These are phyloP conservation scores for Sitophilus oryzae DNA, from an alignment of 1,140 invertebrate genomes.

Conservation along the genomic window DNA sequence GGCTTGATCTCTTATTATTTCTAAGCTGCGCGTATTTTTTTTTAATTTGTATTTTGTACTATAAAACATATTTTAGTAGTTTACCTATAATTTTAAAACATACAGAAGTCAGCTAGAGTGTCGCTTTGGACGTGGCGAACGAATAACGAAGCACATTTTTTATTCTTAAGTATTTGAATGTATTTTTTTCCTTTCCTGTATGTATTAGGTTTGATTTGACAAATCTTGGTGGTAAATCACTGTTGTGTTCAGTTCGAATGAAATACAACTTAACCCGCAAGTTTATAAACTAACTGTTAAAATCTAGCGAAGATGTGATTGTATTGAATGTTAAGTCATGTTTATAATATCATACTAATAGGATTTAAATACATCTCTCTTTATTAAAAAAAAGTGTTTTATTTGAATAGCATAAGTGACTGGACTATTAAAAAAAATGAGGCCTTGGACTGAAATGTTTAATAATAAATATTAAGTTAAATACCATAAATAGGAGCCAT, in stretches of 20 bases:
- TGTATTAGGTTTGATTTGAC: slow-evolving; percentile 5
- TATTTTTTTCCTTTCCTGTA: too few relatives aligned
- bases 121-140: not conserved
- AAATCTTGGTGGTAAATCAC: slow-evolving; percentile 2
- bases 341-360: slow-evolving; percentile 40
- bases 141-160: not conserved
- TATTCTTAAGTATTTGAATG: not conserved
- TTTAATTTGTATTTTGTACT: slow-evolving; percentile 3
- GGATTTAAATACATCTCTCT: slow-evolving; percentile 39
- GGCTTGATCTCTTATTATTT: slow-evolving; percentile 40
- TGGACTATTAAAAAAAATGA: too few relatives aligned
- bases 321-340: slow-evolving; percentile 40
- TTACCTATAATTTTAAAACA: slow-evolving; percentile 8
- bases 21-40: slow-evolving; percentile 21
- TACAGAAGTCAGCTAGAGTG: not conserved
- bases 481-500: too few relatives aligned
- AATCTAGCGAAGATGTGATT: slow-evolving; percentile 40
- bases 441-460: too few relatives aligned
- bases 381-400: too few relatives aligned
- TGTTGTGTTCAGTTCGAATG: slow-evolving; percentile 17
- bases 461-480: too few relatives aligned
- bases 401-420: too few relatives aligned
- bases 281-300: slow-evolving; percentile 33
- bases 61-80: slow-evolving; percentile 11
- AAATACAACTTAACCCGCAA: slow-evolving; percentile 34